These are phyloP conservation scores for Panagrolaimus sp. DNA, from an alignment of 1,140 invertebrate genomes.

Conservation along the genomic window DNA sequence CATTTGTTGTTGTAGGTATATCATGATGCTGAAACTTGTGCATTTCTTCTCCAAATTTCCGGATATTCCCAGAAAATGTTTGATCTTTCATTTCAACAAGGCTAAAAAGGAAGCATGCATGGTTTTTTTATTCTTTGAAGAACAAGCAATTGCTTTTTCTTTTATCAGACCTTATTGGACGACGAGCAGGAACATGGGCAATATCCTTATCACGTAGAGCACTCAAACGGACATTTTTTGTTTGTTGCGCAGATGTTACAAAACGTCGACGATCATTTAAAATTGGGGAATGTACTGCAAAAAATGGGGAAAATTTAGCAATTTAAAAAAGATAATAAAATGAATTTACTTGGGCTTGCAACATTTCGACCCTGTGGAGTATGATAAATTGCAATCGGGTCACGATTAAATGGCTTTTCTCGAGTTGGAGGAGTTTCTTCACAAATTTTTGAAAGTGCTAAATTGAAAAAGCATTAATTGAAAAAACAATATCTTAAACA, in stretches of 20 bases:
- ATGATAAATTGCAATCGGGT: not conserved
- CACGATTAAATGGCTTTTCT: conserved; percentile 9
- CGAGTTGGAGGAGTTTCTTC: not conserved
- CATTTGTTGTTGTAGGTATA: not conserved
- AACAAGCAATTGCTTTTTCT: no score
- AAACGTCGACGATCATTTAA: conserved; percentile 1
- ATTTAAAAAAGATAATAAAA: not conserved
- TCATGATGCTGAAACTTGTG: conserved; percentile 14
- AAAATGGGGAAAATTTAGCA: not conserved
- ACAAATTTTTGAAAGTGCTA: not conserved
- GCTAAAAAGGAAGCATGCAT: conserved; percentile 7
- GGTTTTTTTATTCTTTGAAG: no score
- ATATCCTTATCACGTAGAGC: conserved; percentile 5
- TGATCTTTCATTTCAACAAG: conserved; percentile 16
- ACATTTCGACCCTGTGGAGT: not conserved
- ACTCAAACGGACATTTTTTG: conserved; percentile 3
- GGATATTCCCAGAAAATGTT: conserved; percentile 13
- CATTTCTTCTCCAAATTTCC: conserved; percentile 18
- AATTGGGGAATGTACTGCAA: not conserved
- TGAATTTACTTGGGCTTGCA: conserved; percentile 7
- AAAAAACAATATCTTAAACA: not conserved
- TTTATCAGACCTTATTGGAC: conserved; percentile 2
- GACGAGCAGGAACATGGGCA: not conserved
- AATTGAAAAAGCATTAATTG: not conserved
- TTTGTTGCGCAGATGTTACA: not conserved